A percentile compares a stretch with the other conserved stretches of the same genome.
These are phyloP conservation scores for Thunnus maccoyii DNA, from an alignment of 2,113 vertebrate genomes.

Conservation along the genomic window DNA sequence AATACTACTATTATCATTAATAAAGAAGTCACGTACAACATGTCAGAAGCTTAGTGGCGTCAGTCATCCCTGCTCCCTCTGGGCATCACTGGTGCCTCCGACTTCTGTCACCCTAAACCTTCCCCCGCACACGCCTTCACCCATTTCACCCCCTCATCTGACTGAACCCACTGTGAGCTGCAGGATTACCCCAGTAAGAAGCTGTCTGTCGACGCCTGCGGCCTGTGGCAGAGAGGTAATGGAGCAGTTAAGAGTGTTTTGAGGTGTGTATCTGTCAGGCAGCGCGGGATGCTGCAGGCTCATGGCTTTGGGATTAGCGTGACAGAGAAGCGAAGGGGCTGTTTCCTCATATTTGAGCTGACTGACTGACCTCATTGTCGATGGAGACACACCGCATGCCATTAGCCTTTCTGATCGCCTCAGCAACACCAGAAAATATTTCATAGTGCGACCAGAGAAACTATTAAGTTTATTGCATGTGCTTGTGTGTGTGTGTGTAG, in stretches of 20 bases:
- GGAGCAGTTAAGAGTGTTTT: slow-evolving; percentile 75
- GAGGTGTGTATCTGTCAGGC: slow-evolving; percentile 64
- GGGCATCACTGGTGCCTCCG: slow-evolving; percentile 37
- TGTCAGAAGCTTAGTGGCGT: slow-evolving; percentile 22
- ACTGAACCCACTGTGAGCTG: slow-evolving; percentile 42
- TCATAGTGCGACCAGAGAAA: background rate
- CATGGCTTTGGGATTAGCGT: slow-evolving; percentile 55
- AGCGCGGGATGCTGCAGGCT: slow-evolving; percentile 49
- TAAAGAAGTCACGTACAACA: background rate
- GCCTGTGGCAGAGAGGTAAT: slow-evolving; percentile 64
- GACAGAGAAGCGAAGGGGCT: slow-evolving; percentile 30
- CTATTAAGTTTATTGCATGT: slow-evolving; percentile 41
- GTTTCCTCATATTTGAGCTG: slow-evolving; percentile 44
- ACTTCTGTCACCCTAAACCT: slow-evolving; percentile 11
- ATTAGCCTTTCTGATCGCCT: background rate
- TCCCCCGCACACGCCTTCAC: background rate
- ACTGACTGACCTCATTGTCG: slow-evolving; percentile 46
- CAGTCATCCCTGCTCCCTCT: slow-evolving; percentile 26
- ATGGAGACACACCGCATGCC: background rate
- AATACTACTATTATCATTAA: background rate
- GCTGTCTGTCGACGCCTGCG: slow-evolving; percentile 65
- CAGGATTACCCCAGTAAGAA: slow-evolving; percentile 65
- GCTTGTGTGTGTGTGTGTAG: background rate
- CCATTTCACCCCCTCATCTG: slow-evolving; percentile 10
- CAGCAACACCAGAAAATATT: background rate